Conservation (phyloP, 2,113 vertebrate species). For the Zosterops lateralis region DNA sequence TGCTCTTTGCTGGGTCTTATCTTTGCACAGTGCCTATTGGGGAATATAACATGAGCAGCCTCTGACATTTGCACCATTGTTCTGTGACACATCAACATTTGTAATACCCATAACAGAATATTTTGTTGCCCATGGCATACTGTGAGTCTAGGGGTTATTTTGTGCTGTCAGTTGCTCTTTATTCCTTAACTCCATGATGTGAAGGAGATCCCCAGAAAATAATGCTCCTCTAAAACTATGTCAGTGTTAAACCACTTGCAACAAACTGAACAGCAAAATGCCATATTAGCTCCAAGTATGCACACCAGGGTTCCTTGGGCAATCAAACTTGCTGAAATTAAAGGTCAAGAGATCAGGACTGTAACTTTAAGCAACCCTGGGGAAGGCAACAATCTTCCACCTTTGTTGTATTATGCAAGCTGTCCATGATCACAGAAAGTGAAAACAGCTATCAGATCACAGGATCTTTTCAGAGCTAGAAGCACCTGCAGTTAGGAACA, state of each 20-base stretch:
- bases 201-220: constrained; percentile 7
- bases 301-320: constrained; percentile 64
- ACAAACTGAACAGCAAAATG: constrained; percentile 62
- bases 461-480: constrained; percentile 65
- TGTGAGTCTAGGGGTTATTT: not conserved
- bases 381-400: constrained; percentile 68
- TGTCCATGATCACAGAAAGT: constrained; percentile 65
- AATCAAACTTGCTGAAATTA: constrained; percentile 75
- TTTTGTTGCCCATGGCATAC: not conserved
- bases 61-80: constrained; percentile 35
- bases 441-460: constrained; percentile 71
- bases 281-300: constrained; percentile 51
- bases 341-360: constrained; percentile 72
- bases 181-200: constrained; percentile 29
- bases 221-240: constrained; percentile 30
- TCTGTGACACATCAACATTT: constrained; percentile 13
- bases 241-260: constrained; percentile 39
- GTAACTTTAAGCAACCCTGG: constrained; percentile 70
- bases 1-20: not conserved
- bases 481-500: constrained; percentile 71
- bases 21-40: not conserved
- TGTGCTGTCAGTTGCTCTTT: not conserved
- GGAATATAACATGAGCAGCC: not conserved
- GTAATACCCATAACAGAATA: constrained; percentile 18
- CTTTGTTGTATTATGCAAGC: constrained; percentile 67